A percentile compares a stretch with the other conserved stretches of the same genome.
These are phyloP conservation scores for Hemicordylus capensis DNA, from an alignment of 2,113 vertebrate species.

Conservation along the genomic window DNA sequence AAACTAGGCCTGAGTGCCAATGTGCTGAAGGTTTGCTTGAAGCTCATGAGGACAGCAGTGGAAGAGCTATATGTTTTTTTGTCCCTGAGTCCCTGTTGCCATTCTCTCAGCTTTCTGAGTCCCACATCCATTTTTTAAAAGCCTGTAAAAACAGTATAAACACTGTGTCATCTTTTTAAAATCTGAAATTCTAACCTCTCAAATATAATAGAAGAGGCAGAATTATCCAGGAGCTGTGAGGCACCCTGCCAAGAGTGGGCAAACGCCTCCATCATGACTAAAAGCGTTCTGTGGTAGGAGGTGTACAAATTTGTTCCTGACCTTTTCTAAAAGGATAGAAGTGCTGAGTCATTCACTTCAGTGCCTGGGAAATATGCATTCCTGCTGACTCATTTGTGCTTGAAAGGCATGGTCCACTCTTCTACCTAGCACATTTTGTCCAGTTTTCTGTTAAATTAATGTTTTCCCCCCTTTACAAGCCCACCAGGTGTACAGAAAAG, in stretches of 20 bases:
- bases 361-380: not conserved
- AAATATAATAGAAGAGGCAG: not conserved
- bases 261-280: not conserved
- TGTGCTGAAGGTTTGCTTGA: no score
- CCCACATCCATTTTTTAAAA: no score
- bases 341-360: conserved; percentile 18
- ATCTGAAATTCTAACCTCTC: not conserved
- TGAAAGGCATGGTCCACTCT: conserved; percentile 4
- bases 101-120: no score
- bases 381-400: conserved; percentile 36
- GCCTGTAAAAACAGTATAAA: no score
- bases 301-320: conserved; percentile 8
- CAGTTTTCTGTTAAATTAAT: not conserved
- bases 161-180: no score
- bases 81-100: no score
- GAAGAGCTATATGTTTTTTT: no score
- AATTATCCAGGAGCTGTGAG: not conserved
- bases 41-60: no score
- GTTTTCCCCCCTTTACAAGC: not conserved
- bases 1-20: no score
- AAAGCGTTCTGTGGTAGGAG: conserved; percentile 27
- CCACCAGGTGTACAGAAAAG: not conserved
- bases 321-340: conserved; percentile 18
- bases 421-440: not conserved
- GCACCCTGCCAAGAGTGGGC: not conserved